Conservation (phyloP, 2,888 invertebrate species). For the Smittia sp. region DNA sequence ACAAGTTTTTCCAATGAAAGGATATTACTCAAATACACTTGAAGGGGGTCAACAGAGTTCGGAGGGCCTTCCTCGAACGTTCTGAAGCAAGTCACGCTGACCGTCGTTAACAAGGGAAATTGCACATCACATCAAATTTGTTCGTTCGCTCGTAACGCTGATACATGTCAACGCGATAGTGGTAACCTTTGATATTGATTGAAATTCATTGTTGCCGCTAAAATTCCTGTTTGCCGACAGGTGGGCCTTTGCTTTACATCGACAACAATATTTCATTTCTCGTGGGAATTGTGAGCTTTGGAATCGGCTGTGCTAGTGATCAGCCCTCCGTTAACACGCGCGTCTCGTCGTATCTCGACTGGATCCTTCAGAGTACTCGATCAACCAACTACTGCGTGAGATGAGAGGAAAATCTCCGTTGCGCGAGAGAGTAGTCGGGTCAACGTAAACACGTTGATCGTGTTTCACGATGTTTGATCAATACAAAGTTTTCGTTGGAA, state of each 20-base stretch:
- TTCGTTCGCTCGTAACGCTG: neutral
- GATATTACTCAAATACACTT: neutral
- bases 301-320: constrained; percentile 56
- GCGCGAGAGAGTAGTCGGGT: neutral
- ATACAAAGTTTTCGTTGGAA: neutral
- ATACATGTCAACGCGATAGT: constrained; percentile 13
- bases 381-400: constrained; percentile 48
- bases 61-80: neutral
- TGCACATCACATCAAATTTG: constrained; percentile 20
- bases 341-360: constrained; percentile 57
- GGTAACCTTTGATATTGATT: neutral
- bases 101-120: neutral
- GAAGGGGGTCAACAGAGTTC: constrained; percentile 16
- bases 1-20: neutral
- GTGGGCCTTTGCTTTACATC: constrained; percentile 41
- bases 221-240: no score
- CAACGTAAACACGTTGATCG: neutral
- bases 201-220: neutral
- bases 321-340: constrained; percentile 59
- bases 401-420: constrained; percentile 44
- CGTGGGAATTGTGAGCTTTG: constrained; percentile 59
- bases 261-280: constrained; percentile 60
- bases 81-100: neutral
- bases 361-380: constrained; percentile 54
- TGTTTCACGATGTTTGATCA: neutral